Conservation (phyloP, 2,888 invertebrate genomes). For the Amiota mariae region DNA sequence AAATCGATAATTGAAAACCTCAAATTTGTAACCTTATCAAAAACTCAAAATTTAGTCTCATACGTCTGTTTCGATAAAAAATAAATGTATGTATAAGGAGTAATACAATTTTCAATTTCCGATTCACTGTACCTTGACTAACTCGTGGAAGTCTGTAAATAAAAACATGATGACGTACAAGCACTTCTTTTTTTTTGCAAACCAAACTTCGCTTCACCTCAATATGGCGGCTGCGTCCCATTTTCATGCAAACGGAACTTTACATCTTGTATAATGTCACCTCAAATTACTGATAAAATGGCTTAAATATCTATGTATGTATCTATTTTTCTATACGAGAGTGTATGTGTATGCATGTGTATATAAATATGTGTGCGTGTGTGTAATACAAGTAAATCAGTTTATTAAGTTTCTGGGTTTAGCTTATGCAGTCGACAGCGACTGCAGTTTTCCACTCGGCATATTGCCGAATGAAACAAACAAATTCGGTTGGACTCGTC, state of each 20-base stretch:
- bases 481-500: slow-evolving; percentile 25
- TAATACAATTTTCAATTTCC: background rate
- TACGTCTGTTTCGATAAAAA: no score
- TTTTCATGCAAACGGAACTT: slow-evolving; percentile 3
- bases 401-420: slow-evolving; percentile 8
- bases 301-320: background rate
- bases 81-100: background rate
- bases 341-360: background rate
- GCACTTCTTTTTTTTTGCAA: background rate
- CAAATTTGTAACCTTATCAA: no score
- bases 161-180: no score
- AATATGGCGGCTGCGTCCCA: slow-evolving; percentile 5
- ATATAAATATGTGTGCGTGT: background rate
- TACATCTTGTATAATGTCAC: background rate
- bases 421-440: background rate
- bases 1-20: no score
- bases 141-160: background rate
- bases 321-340: background rate
- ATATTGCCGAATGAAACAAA: slow-evolving; percentile 20
- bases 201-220: slow-evolving; percentile 3
- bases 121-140: background rate
- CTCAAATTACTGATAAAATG: slow-evolving; percentile 5
- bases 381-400: slow-evolving; percentile 1
- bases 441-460: background rate
- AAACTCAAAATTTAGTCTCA: no score